Percentiles rank a stretch among this genome's conserved stretches.
Conservation (phyloP, 2,888 invertebrate genomes). For the Zelleria hepariella region DNA sequence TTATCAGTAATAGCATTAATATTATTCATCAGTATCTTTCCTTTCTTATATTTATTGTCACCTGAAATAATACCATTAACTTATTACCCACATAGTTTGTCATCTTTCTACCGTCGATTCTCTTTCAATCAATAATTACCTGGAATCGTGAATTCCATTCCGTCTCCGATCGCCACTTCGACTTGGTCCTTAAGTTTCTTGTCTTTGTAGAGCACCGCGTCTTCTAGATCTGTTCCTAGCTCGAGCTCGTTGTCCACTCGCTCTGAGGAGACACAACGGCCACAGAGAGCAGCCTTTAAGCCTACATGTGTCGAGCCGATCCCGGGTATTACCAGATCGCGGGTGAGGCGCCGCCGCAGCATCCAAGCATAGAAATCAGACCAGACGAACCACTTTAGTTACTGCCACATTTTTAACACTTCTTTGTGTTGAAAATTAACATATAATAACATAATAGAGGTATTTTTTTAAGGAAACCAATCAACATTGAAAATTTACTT, state of each 20-base stretch:
- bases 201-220: constrained; percentile 88
- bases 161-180: constrained; percentile 92
- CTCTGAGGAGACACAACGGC: constrained; percentile 80
- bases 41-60: constrained; percentile 87
- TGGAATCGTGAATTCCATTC: constrained; percentile 94
- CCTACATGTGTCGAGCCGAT: constrained; percentile 46
- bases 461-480: too few relatives aligned
- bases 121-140: constrained; percentile 57
- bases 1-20: constrained; percentile 84
- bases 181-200: constrained; percentile 91
- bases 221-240: constrained; percentile 79
- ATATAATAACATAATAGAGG: too few relatives aligned
- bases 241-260: constrained; percentile 76
- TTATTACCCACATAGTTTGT: constrained; percentile 12
- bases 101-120: neutral
- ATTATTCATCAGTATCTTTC: constrained; percentile 85
- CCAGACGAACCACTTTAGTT: constrained; percentile 30
- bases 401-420: neutral
- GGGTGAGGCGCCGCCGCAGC: constrained; percentile 16
- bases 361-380: constrained; percentile 71
- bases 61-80: constrained; percentile 56
- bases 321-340: constrained; percentile 20
- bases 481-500: too few relatives aligned
- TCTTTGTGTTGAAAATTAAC: neutral
- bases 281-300: constrained; percentile 71